These are phyloP conservation scores for Hirundo rustica DNA, from an alignment of 2,797 vertebrate species.

Conservation along the genomic window DNA sequence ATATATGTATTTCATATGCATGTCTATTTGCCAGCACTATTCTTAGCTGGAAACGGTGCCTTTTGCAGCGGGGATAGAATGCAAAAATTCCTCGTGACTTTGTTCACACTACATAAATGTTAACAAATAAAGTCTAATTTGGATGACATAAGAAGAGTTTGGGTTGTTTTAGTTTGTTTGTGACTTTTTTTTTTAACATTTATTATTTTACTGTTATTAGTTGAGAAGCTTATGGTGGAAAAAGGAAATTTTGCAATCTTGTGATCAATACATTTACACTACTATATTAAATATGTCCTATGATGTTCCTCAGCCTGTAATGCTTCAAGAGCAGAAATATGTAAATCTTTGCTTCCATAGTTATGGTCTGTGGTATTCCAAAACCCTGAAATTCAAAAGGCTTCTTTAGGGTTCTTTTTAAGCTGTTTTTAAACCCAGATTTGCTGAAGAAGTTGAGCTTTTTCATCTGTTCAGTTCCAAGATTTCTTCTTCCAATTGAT, in stretches of 20 bases:
- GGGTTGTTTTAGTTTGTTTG: neutral
- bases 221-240: neutral
- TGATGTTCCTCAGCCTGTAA: neutral
- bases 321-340: neutral
- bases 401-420: neutral
- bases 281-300: fast-evolving
- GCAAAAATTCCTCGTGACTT: neutral
- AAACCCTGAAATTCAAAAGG: neutral
- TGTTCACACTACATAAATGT: fast-evolving
- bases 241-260: neutral
- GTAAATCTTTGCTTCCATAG: neutral
- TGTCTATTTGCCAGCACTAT: neutral
- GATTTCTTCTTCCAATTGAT: neutral
- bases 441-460: neutral
- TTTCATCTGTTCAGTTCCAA: neutral
- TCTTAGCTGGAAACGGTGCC: neutral
- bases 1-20: neutral
- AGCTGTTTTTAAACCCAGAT: neutral
- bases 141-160: neutral
- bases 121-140: neutral
- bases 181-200: neutral
- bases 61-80: neutral
- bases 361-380: neutral
- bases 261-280: neutral
- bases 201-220: neutral